Base-by-base conservation (phyloP, 2,113 vertebrate genomes). In the Ondatra zibethicus region DNA sequence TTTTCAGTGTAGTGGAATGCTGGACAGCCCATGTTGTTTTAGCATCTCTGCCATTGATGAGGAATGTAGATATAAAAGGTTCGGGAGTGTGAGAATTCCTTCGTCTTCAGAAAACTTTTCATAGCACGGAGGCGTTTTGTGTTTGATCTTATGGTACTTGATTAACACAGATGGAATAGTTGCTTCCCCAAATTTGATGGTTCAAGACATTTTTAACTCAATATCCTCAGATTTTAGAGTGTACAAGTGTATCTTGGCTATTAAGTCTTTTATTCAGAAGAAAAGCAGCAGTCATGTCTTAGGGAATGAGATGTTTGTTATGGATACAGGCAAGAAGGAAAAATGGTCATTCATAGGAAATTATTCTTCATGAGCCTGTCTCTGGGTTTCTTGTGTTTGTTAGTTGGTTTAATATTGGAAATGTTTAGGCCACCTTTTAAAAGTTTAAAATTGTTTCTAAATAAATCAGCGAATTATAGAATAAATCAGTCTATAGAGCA, bases 71-170 rank as follows among this genome's bases (percentile, higher is more conserved):
- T 93, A 63, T 65, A 84, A 87, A 92, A 78, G 39, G 10, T 47
- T 94, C 39, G 82, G 42, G 89, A 95, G 68, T 84, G 16, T 72
- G 58, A 94, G 47, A n/a, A 19, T 58, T 55, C 65, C 68, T 96
- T 89, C 47, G 16, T 85, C 47, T 92, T 75, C 63, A 81, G 73
- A 89, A 93, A 93, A 95, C 76, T 92, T 94, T 92, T 70, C 77
- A 66, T 78, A 78, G 73, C 70, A 55, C 13, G 52, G 52, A 91
- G 68, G 88, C 19, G 81, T 94, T 97, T 89, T 93, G 45, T 93
- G 45, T 91, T 90, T 82, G 61, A 66, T 50, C 5, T 87, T 50
- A 42, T 33, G 29, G 61, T 89, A 61, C 73, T 94, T 96, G 39
- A 47, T 77, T 68, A 86, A 93, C 66, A 29, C 16, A 92, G 95